Evolutionary conservation across 1,140 invertebrate genomes (phyloP).

Genomic region (Acyrthosiphon pisum): DNA sequence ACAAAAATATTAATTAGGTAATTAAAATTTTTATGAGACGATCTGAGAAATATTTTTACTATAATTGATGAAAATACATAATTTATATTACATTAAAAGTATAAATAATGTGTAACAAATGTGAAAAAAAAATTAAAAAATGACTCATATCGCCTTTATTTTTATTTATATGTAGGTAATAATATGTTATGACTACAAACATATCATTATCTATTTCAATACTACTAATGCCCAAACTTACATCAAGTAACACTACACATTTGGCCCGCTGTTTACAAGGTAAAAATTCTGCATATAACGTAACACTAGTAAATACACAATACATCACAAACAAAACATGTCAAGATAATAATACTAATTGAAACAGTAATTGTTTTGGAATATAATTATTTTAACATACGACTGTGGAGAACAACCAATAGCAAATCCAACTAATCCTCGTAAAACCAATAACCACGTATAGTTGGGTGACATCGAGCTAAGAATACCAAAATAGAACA

Average conservation of each 20-base stretch:
- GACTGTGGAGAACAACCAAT: conserved; percentile 96
- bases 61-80: not conserved
- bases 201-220: not conserved
- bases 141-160: not conserved
- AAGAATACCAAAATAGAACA: conserved; percentile 90
- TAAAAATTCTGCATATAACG: conserved; percentile 95
- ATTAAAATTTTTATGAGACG: not conserved
- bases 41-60: not conserved
- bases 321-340: conserved; percentile 38
- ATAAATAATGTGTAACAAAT: not conserved
- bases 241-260: conserved; percentile 93
- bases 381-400: conserved; percentile 71
- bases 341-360: conserved; percentile 16
- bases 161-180: not conserved
- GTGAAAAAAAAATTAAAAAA: not conserved
- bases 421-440: conserved; percentile 93
- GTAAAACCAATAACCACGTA: conserved; percentile 86
- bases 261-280: conserved; percentile 91
- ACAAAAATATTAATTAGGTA: conserved; percentile 29
- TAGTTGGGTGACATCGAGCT: conserved; percentile 92
- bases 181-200: not conserved
- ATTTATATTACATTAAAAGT: not conserved
- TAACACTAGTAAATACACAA: conserved; percentile 74
- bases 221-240: conserved; percentile 67
- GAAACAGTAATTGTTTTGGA: conserved; percentile 47